Conservation (phyloP, 2,113 vertebrate genomes). For the Sturnira hondurensis region DNA sequence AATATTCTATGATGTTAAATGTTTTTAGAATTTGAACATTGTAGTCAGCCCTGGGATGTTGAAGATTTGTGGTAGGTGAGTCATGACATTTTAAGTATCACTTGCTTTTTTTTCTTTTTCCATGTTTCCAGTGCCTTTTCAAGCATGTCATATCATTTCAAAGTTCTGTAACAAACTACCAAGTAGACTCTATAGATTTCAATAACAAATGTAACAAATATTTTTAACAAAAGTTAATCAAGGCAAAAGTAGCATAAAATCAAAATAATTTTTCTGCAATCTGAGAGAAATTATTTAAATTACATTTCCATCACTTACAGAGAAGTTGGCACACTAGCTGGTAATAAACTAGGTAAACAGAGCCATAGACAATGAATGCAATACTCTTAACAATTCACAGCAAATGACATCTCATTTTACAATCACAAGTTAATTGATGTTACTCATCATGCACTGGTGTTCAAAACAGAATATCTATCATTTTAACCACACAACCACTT, state of each 20-base stretch:
- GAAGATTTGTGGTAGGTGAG: constrained; percentile 19
- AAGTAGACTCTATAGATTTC: constrained; percentile 29
- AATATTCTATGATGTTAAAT: constrained; percentile 41
- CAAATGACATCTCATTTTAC: constrained; percentile 42
- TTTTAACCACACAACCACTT: constrained; percentile 19
- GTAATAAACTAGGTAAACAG: constrained; percentile 57
- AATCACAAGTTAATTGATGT: constrained; percentile 17
- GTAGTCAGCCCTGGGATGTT: constrained; percentile 46
- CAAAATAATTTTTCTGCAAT: constrained; percentile 61
- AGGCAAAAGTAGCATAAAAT: constrained; percentile 62
- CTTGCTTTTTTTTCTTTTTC: not conserved
- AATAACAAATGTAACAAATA: constrained; percentile 49
- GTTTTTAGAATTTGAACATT: constrained; percentile 57
- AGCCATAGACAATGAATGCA: constrained; percentile 49
- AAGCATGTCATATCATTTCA: not conserved
- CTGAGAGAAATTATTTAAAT: constrained; percentile 74
- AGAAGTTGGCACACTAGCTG: constrained; percentile 33
- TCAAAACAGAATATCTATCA: not conserved
- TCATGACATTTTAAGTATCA: constrained; percentile 30
- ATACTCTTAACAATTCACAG: constrained; percentile 16
- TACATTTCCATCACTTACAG: constrained; percentile 64
- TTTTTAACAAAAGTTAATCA: constrained; percentile 52
- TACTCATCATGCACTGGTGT: constrained; percentile 24
- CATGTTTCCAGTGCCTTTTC: constrained; percentile 22
- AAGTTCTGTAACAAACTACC: constrained; percentile 6